A percentile compares a stretch with the other conserved stretches of the same genome.
Evolutionary conservation across 2,888 invertebrate species (phyloP).

Genomic region (Hymenopus coronatus): DNA sequence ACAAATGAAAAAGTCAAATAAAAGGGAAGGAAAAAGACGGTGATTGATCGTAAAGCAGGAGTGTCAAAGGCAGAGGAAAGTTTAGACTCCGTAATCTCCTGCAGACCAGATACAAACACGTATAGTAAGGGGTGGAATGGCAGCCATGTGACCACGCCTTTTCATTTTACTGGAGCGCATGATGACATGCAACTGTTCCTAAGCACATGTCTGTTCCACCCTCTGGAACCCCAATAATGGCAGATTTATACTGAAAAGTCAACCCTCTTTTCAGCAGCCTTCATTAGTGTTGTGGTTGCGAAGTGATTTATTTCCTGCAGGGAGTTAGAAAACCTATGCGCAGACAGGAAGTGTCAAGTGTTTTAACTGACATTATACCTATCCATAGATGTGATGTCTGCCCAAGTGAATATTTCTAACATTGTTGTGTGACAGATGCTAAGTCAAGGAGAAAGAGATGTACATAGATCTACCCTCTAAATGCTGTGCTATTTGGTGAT

Average conservation of each 20-base stretch:
- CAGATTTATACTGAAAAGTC: not conserved
- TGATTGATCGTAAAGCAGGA: slow-evolving; percentile 13
- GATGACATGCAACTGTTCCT: not conserved
- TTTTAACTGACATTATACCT: too few relatives aligned
- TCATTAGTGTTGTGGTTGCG: not conserved
- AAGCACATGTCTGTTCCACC: not conserved
- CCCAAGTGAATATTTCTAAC: too few relatives aligned
- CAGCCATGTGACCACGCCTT: not conserved
- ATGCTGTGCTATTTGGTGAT: too few relatives aligned
- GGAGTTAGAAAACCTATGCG: too few relatives aligned
- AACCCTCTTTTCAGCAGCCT: not conserved
- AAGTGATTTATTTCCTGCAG: not conserved
- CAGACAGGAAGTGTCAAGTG: too few relatives aligned
- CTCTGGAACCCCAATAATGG: not conserved
- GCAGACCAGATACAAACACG: not conserved
- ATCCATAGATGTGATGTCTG: too few relatives aligned
- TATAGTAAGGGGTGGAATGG: not conserved
- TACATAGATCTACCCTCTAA: too few relatives aligned
- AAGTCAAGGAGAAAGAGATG: too few relatives aligned
- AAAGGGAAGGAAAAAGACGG: not conserved
- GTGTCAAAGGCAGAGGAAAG: not conserved
- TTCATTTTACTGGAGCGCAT: not conserved
- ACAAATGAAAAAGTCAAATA: not conserved
- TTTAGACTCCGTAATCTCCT: slow-evolving; percentile 9
- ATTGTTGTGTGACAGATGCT: too few relatives aligned